These are phyloP conservation scores for Drosophila pallidifrons DNA, from an alignment of 1,140 invertebrate species.

Conservation along the genomic window DNA sequence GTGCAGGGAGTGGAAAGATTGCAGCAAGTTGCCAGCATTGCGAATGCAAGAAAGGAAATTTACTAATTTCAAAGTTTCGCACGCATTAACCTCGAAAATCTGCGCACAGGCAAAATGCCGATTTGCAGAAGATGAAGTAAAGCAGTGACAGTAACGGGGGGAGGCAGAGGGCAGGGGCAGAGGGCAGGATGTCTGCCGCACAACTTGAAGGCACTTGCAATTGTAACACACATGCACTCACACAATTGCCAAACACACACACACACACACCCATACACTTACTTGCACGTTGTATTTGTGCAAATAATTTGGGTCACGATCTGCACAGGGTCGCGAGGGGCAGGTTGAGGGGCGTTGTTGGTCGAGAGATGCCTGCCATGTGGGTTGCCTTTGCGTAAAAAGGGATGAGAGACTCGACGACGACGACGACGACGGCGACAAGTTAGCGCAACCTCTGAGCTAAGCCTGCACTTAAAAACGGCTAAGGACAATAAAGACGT, in stretches of 20 bases:
- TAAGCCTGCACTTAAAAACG: slow-evolving; percentile 52
- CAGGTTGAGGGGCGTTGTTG: neutral
- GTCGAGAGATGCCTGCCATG: slow-evolving; percentile 34
- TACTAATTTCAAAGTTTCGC: slow-evolving; percentile 81
- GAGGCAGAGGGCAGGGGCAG: no score
- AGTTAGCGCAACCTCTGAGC: slow-evolving; percentile 64
- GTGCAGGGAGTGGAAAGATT: neutral
- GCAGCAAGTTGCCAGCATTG: slow-evolving; percentile 45
- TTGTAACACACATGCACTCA: slow-evolving; percentile 24
- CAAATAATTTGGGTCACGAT: slow-evolving; percentile 82
- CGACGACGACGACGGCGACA: slow-evolving; percentile 19
- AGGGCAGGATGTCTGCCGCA: neutral
- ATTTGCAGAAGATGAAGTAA: slow-evolving; percentile 35
- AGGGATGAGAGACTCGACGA: slow-evolving; percentile 5
- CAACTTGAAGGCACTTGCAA: slow-evolving; percentile 69
- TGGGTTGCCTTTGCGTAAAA: slow-evolving; percentile 24
- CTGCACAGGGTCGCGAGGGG: slow-evolving; percentile 38
- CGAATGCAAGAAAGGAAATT: slow-evolving; percentile 73
- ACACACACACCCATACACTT: slow-evolving; percentile 19
- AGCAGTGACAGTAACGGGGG: neutral
- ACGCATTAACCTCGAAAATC: slow-evolving; percentile 82
- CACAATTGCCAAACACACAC: slow-evolving; percentile 34
- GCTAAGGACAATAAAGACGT: slow-evolving; percentile 62
- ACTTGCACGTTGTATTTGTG: slow-evolving; percentile 50
- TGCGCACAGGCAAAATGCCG: slow-evolving; percentile 64